Conservation (phyloP, 2,797 vertebrate genomes). For the Sebastes paucispinis region DNA sequence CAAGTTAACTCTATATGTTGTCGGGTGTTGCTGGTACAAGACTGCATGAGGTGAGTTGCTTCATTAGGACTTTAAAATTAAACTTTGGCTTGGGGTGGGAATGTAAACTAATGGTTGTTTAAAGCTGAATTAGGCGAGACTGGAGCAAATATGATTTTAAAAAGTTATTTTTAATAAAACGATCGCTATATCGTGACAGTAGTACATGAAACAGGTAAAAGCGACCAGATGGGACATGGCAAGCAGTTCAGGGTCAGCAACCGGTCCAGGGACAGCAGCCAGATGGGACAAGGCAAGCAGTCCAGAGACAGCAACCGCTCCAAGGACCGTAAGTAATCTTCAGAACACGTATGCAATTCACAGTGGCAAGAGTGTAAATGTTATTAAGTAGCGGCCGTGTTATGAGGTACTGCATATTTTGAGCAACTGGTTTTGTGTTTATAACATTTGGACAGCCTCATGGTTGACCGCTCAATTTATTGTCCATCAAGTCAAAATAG, state of each 20-base stretch:
- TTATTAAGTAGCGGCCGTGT: neutral
- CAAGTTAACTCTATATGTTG: neutral
- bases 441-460: neutral
- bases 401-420: neutral
- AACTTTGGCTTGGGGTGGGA: neutral
- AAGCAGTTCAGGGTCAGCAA: no score
- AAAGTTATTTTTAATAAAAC: no score
- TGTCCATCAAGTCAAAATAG: neutral
- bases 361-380: neutral
- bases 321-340: neutral
- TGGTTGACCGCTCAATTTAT: neutral
- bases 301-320: no score
- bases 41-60: neutral
- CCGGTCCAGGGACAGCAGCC: no score
- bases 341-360: neutral
- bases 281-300: no score
- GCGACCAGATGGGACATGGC: neutral
- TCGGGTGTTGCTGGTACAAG: neutral
- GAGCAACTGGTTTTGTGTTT: neutral
- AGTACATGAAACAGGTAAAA: no score
- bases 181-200: no score
- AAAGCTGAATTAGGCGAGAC: neutral
- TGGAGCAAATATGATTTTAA: no score
- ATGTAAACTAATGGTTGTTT: neutral
- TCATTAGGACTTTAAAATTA: neutral